A percentile compares a stretch with the other conserved stretches of the same genome.
Conservation (phyloP, 2,113 vertebrate species). For the Leptobrachium leishanense region DNA sequence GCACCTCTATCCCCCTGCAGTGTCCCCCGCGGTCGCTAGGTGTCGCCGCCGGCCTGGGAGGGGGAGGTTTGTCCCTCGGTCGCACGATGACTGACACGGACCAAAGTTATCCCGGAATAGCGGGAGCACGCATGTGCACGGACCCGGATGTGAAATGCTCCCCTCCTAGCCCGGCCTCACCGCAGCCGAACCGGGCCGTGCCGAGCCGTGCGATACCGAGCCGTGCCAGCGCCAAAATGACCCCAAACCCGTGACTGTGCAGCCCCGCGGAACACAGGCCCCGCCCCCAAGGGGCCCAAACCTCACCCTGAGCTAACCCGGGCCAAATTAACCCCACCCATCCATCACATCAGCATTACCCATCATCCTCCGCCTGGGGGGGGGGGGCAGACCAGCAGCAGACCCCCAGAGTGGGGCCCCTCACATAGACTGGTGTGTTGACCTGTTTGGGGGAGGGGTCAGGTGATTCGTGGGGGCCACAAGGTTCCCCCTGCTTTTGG, state of each 20-base stretch:
- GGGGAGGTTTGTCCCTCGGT: conserved; percentile 16
- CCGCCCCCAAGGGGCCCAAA: not conserved
- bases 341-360: not conserved
- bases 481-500: no score
- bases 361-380: not conserved
- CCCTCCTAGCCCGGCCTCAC: conserved; percentile 18
- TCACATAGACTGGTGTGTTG: not conserved
- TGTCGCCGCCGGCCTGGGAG: not conserved
- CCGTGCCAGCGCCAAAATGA: conserved; percentile 45
- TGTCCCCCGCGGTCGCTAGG: not conserved
- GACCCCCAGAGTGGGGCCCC: not conserved
- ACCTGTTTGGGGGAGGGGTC: no score
- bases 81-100: conserved; percentile 68
- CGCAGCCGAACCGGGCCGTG: conserved; percentile 47
- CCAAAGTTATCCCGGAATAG: conserved; percentile 88
- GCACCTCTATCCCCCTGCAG: not conserved
- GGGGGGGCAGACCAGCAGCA: not conserved
- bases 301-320: not conserved
- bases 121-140: conserved; percentile 83
- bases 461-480: not conserved
- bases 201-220: conserved; percentile 51
- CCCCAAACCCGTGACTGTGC: not conserved
- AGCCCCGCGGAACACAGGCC: not conserved
- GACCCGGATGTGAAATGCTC: conserved; percentile 78
- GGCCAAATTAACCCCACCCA: not conserved